phyloP scores from a whole-genome alignment of 2,888 invertebrate species.

The Asteroscopus sphinx region DNA sequence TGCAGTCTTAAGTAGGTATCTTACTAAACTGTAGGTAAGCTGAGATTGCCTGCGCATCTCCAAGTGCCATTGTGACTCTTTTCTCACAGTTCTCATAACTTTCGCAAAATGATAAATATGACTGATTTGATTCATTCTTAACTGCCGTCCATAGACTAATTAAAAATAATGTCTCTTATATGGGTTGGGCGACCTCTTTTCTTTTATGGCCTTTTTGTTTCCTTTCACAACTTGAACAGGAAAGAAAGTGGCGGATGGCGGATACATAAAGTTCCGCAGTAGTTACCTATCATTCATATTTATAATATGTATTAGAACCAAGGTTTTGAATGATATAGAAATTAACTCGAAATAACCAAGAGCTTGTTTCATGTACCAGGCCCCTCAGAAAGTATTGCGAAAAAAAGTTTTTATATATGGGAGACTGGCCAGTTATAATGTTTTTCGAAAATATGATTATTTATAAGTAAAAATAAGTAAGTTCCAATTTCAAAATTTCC shows the following conservation, averaged over 20 bases:
- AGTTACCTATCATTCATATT: too few relatives aligned
- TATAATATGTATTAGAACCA: too few relatives aligned
- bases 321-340: neutral
- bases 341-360: constrained; percentile 1
- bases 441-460: too few relatives aligned
- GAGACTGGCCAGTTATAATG: too few relatives aligned
- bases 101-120: constrained; percentile 27
- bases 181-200: neutral
- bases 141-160: constrained; percentile 7
- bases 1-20: too few relatives aligned
- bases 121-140: constrained; percentile 18
- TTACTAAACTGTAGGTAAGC: constrained; percentile 1
- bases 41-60: constrained; percentile 8
- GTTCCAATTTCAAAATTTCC: too few relatives aligned
- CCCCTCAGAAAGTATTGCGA: too few relatives aligned
- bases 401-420: too few relatives aligned
- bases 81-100: constrained; percentile 36
- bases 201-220: neutral
- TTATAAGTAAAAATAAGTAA: too few relatives aligned
- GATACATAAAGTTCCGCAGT: too few relatives aligned
- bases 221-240: neutral
- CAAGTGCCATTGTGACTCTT: constrained; percentile 24
- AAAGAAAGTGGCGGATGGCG: neutral
- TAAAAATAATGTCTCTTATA: neutral
- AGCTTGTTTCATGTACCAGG: neutral